A percentile compares a stretch with the other conserved stretches of the same genome.
phyloP scores from a whole-genome alignment of 2,888 invertebrate genomes.

The Eulithis testata region DNA sequence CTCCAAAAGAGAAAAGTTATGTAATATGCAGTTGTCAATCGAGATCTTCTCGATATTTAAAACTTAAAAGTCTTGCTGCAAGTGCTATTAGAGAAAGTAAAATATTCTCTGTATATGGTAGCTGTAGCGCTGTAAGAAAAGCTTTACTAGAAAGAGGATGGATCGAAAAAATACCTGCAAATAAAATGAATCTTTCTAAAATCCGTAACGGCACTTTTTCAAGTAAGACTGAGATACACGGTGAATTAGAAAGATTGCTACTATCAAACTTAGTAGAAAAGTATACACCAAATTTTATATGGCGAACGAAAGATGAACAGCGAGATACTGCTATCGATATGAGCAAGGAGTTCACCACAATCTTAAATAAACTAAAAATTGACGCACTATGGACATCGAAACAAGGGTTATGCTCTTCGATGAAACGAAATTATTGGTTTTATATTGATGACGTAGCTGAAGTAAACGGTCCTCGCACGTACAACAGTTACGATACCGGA shows the following conservation, averaged over 20 bases:
- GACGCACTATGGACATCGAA: constrained; percentile 75
- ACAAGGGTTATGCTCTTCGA: constrained; percentile 79
- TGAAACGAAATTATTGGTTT: constrained; percentile 87
- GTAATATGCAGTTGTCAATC: constrained; percentile 67
- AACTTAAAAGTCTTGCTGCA: constrained; percentile 73
- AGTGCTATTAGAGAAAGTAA: constrained; percentile 78
- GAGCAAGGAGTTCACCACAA: constrained; percentile 54
- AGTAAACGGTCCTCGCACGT: constrained; percentile 89
- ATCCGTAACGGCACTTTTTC: constrained; percentile 58
- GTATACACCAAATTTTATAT: constrained; percentile 67
- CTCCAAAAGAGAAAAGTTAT: constrained; percentile 69
- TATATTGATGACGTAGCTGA: constrained; percentile 85
- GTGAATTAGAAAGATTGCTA: constrained; percentile 69
- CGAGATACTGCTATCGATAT: constrained; percentile 55
- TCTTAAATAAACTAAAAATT: constrained; percentile 68
- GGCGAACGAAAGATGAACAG: constrained; percentile 61
- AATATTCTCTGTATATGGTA: constrained; percentile 83
- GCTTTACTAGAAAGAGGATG: constrained; percentile 87
- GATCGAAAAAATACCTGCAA: constrained; percentile 87
- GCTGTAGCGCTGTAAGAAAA: constrained; percentile 78
- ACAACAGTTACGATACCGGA: constrained; percentile 83
- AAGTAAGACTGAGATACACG: constrained; percentile 55
- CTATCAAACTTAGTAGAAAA: constrained; percentile 73
- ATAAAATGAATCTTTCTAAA: constrained; percentile 68
- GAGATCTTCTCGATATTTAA: constrained; percentile 56